phyloP scores from a whole-genome alignment of 1,140 invertebrate species.

The Drosophila carrolli region DNA sequence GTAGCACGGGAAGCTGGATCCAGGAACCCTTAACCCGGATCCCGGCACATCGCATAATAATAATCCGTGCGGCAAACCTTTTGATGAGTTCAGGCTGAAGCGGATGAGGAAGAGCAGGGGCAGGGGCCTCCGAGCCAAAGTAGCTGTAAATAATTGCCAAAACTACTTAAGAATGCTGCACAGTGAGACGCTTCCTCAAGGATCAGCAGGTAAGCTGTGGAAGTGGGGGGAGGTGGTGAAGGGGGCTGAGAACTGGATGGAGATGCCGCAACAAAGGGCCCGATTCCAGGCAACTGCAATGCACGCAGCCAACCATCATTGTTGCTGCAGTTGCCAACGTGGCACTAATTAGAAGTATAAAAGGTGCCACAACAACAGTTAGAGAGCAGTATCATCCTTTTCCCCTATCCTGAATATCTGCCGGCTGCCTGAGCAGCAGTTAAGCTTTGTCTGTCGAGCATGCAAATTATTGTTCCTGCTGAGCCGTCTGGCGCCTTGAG shows the following conservation, averaged over 20 bases:
- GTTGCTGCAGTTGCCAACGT: conserved; percentile 68
- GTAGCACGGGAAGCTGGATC: background rate
- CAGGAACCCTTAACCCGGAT: conserved; percentile 6
- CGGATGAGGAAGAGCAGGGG: conserved; percentile 8
- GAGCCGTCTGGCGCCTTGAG: conserved; percentile 52
- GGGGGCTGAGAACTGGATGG: background rate
- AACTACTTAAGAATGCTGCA: conserved; percentile 81
- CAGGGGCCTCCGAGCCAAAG: conserved; percentile 43
- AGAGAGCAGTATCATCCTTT: conserved; percentile 45
- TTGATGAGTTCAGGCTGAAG: conserved; percentile 56
- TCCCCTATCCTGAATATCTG: background rate
- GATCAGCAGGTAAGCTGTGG: conserved; percentile 29
- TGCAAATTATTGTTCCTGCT: conserved; percentile 66
- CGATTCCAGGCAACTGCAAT: conserved; percentile 55
- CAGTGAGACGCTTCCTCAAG: conserved; percentile 70
- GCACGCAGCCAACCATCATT: conserved; percentile 53
- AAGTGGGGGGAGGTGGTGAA: background rate
- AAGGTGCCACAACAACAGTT: conserved; percentile 75
- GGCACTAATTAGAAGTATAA: conserved; percentile 83
- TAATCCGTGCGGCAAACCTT: conserved; percentile 79
- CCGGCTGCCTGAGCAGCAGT: conserved; percentile 24
- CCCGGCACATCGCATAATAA: conserved; percentile 67
- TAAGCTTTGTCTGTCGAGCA: conserved; percentile 67
- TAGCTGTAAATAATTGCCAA: conserved; percentile 83
- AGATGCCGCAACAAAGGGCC: conserved; percentile 66